Conservation (phyloP, 2,113 vertebrate species). For the Gymnobelideus leadbeateri region DNA sequence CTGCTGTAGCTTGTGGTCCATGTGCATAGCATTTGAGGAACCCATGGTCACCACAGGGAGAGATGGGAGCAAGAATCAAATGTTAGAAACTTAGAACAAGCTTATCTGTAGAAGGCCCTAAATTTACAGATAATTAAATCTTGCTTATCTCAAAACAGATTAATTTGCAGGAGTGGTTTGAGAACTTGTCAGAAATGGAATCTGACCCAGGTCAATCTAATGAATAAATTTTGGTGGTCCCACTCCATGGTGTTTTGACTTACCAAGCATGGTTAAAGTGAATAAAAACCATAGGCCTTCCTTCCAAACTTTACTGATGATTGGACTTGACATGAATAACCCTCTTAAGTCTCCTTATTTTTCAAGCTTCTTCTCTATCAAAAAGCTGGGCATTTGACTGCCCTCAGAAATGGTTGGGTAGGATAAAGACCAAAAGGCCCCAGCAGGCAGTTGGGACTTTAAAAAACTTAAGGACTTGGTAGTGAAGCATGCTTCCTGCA, state of each 20-base stretch:
- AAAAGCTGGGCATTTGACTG: slow-evolving; percentile 64
- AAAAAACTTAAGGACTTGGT: not conserved
- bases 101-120: slow-evolving; percentile 43
- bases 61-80: not conserved
- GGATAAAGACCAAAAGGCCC: slow-evolving; percentile 65
- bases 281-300: slow-evolving; percentile 64
- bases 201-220: slow-evolving; percentile 67
- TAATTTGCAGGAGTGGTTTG: slow-evolving; percentile 72
- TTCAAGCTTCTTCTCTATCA: slow-evolving; percentile 48
- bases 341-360: not conserved
- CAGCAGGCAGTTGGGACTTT: not conserved
- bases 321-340: slow-evolving; percentile 66
- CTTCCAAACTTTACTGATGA: slow-evolving; percentile 62
- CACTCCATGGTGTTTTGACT: slow-evolving; percentile 74
- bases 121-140: slow-evolving; percentile 78
- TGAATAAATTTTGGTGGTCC: slow-evolving; percentile 71
- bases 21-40: not conserved
- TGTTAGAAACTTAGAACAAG: not conserved
- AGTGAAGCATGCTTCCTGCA: not conserved
- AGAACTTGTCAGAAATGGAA: slow-evolving; percentile 78
- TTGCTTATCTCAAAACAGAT: slow-evolving; percentile 42
- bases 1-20: not conserved
- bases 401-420: slow-evolving; percentile 32
- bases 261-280: slow-evolving; percentile 64
- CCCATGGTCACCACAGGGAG: not conserved